Base-by-base conservation (phyloP, 2,888 invertebrate species). In the Diplazon laetatorius region DNA sequence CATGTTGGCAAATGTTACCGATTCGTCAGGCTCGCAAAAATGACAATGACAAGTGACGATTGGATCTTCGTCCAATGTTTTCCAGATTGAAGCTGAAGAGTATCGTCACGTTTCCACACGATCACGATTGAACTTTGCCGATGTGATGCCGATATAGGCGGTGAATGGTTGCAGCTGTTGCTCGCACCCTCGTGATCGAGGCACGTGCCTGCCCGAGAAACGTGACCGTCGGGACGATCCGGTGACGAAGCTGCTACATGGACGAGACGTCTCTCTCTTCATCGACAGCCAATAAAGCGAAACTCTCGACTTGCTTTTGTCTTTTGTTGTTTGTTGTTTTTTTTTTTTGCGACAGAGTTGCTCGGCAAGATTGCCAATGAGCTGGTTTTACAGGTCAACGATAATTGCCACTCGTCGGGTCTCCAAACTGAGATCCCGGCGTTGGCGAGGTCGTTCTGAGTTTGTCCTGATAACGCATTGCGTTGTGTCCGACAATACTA, bases 221-320 rank as follows among this genome's bases (percentile, higher is more conserved):
- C 76, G 80, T 80, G 80, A 80, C 73, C 70, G 76, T n/a, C 74
- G 74, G 48, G 69, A 52, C 73, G 30, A 78, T 69, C 73, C 68
- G 63, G 35, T 73, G 77, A 77, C 78, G 66, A 65, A 60, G 46
- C 66, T 68, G 22, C 35, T 42, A 20, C 35, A 71, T 42, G n/a
- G 59, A 72, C 50, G 70, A 65, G 42, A 55, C 57, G n/a, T n/a
- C n/a, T n/a, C n/a, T n/a, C n/a, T n/a, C 46, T 16, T 60, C 60
- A 57, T 60, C 52, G 60, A 50, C 63, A 52, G 48, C 42, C n/a
- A 74, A 65, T 70, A 65, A 71, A 74, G 75, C 78, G 74, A 70
- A 78, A 74, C 65, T n/a, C 66, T 60, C 42, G 22, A 57, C 20
- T 35, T 48, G 52, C 71, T 18, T 60, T 70, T 44, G 50, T 16